Conservation (phyloP, 2,113 vertebrate species). For the Cromileptes altivelis region DNA sequence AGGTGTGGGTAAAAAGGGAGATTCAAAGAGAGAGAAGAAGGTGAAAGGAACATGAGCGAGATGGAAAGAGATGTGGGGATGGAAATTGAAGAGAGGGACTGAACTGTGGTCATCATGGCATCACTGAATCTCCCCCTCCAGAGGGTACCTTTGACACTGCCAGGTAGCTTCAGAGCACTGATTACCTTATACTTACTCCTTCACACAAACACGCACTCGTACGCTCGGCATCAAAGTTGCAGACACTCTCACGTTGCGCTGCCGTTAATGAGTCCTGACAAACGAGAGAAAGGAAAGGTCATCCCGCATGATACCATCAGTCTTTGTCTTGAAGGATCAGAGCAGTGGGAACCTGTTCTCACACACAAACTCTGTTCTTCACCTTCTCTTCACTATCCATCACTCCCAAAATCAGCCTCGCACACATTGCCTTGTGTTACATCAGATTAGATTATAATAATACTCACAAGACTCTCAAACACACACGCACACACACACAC, state of each 20-base stretch:
- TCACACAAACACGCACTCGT: neutral
- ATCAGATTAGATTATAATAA: conserved; percentile 77
- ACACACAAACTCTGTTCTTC: conserved; percentile 14
- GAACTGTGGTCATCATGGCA: conserved; percentile 49
- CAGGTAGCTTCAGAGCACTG: conserved; percentile 17
- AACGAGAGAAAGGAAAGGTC: conserved; percentile 31
- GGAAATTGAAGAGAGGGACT: neutral
- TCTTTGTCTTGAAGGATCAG: conserved; percentile 35
- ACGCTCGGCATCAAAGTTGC: neutral
- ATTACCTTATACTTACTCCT: conserved; percentile 24
- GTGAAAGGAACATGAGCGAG: neutral
- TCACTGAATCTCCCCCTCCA: conserved; percentile 55
- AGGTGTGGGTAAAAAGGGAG: no score
- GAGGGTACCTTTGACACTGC: conserved; percentile 40
- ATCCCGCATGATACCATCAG: conserved; percentile 9
- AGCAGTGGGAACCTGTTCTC: conserved; percentile 22
- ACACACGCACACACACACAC: conserved; percentile 33
- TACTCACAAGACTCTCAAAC: conserved; percentile 36
- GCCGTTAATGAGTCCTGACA: conserved; percentile 17
- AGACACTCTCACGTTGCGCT: neutral
- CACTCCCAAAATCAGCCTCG: conserved; percentile 31
- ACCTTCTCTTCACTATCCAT: conserved; percentile 19
- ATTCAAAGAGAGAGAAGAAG: neutral
- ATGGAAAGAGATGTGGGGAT: neutral
- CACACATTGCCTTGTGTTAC: conserved; percentile 75